phyloP scores from a whole-genome alignment of 2,888 invertebrate genomes.

The Morpho deidamia region DNA sequence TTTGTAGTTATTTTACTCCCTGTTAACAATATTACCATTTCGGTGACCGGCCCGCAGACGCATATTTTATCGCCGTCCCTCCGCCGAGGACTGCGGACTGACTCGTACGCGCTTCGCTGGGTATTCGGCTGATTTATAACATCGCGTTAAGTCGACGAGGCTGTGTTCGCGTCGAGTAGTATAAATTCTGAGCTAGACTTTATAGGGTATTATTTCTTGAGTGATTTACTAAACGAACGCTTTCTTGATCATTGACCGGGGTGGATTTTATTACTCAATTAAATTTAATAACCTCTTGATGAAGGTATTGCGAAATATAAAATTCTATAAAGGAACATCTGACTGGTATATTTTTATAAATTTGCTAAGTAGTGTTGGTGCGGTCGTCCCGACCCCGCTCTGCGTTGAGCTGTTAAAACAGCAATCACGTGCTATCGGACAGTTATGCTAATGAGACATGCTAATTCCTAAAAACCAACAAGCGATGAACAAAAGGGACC shows the following conservation, averaged over 20 bases:
- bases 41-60: conserved; percentile 62
- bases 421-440: conserved; percentile 67
- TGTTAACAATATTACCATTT: conserved; percentile 76
- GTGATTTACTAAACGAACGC: conserved; percentile 15
- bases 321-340: not conserved
- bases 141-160: conserved; percentile 31
- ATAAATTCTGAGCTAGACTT: conserved; percentile 21
- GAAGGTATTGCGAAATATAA: conserved; percentile 3
- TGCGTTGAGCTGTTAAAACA: conserved; percentile 55
- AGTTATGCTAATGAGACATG: conserved; percentile 77
- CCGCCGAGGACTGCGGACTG: conserved; percentile 32
- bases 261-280: conserved; percentile 4
- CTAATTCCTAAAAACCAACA: conserved; percentile 78
- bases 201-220: conserved; percentile 17
- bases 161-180: conserved; percentile 12
- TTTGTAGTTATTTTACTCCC: conserved; percentile 66
- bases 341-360: not conserved
- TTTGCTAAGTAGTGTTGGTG: not conserved
- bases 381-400: conserved; percentile 3
- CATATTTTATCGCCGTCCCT: conserved; percentile 58
- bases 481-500: conserved; percentile 53
- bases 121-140: conserved; percentile 52
- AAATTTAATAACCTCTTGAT: conserved; percentile 6
- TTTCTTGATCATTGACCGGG: conserved; percentile 1
- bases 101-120: conserved; percentile 38